Evolutionary conservation across 2,113 vertebrate species (phyloP).

Genomic region (Oncorhynchus kisutch): DNA sequence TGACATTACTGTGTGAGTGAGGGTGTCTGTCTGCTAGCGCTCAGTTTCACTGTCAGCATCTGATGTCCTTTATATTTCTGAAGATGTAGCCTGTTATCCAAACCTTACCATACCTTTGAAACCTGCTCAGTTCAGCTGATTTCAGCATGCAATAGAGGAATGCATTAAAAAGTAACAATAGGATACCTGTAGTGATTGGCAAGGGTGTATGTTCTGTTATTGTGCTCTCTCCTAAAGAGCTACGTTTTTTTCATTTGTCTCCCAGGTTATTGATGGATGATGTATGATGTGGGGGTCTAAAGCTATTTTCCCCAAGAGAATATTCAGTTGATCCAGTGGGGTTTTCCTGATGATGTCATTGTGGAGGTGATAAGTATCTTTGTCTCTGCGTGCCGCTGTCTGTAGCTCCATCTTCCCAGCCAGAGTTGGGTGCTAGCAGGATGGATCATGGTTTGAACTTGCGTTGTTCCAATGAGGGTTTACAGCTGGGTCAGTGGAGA

Average conservation of each 20-base stretch:
- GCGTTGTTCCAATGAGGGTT: constrained; percentile 73
- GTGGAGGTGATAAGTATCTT: constrained; percentile 75
- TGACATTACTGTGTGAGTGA: constrained; percentile 67
- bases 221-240: background rate
- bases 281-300: background rate
- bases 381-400: constrained; percentile 38
- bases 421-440: constrained; percentile 63
- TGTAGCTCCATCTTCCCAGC: constrained; percentile 53
- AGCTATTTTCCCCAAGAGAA: background rate
- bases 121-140: background rate
- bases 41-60: constrained; percentile 43
- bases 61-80: constrained; percentile 51
- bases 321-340: constrained; percentile 43
- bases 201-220: background rate
- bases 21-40: constrained; percentile 55
- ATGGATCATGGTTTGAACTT: constrained; percentile 70
- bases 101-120: constrained; percentile 18
- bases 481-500: constrained; percentile 71
- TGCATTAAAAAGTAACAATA: background rate
- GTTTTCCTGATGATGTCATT: constrained; percentile 70
- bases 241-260: background rate
- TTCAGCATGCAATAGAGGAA: background rate
- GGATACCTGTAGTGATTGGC: background rate
- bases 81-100: constrained; percentile 23
- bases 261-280: background rate